A percentile compares a stretch with the other conserved stretches of the same genome.
Conservation (phyloP, 2,888 invertebrate species). For the Salticus scenicus region DNA sequence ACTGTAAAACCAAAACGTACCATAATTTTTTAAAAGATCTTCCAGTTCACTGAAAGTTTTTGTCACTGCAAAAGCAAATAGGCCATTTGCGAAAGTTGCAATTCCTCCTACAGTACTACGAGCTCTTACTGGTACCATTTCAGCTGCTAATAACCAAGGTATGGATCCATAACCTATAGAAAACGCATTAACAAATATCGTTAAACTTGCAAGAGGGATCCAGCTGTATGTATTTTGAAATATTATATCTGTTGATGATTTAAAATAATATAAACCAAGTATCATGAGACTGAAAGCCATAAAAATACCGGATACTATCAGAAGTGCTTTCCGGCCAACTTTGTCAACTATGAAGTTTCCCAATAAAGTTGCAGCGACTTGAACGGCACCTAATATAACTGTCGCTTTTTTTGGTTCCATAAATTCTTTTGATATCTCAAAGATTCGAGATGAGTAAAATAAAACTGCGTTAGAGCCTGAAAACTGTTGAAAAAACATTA, state of each 20-base stretch:
- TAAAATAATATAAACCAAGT: constrained; percentile 84
- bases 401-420: constrained; percentile 86
- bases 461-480: constrained; percentile 97
- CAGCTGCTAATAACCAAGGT: constrained; percentile 92
- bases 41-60: constrained; percentile 81
- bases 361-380: constrained; percentile 90
- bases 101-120: constrained; percentile 92
- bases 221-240: constrained; percentile 76
- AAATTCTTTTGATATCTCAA: constrained; percentile 87
- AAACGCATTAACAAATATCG: constrained; percentile 89
- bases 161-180: constrained; percentile 90
- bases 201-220: constrained; percentile 88
- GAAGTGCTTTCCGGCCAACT: constrained; percentile 89
- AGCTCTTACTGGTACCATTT: constrained; percentile 89
- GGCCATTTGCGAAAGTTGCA: constrained; percentile 92
- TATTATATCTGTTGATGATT: constrained; percentile 73
- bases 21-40: constrained; percentile 23
- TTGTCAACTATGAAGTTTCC: constrained; percentile 92
- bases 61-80: constrained; percentile 90
- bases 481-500: constrained; percentile 97
- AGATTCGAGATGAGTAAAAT: constrained; percentile 90
- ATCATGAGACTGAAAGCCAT: constrained; percentile 81
- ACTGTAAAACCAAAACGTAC: constrained; percentile 86
- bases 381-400: constrained; percentile 91
- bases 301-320: constrained; percentile 86